phyloP scores from a whole-genome alignment of 2,113 vertebrate genomes.

The Mesocricetus auratus region DNA sequence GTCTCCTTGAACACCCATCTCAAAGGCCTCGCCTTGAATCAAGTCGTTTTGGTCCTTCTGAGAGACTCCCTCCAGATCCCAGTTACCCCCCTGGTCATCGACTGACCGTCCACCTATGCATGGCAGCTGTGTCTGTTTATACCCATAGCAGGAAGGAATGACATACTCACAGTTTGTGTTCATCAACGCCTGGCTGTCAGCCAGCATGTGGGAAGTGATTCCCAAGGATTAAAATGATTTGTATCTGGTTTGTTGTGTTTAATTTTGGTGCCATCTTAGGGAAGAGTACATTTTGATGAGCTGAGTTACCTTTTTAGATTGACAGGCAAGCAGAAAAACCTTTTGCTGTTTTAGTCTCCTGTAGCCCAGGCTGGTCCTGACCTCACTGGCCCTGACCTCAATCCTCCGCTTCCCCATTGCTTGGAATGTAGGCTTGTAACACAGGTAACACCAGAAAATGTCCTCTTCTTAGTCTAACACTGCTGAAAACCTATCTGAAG shows the following conservation, averaged over 20 bases:
- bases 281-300: constrained; percentile 8
- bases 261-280: constrained; percentile 17
- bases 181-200: background rate
- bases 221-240: background rate
- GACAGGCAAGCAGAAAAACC: constrained; percentile 2
- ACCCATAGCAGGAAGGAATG: background rate
- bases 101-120: background rate
- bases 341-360: background rate
- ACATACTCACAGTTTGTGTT: background rate
- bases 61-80: background rate
- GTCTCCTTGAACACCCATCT: background rate
- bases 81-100: background rate
- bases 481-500: constrained; percentile 47
- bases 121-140: background rate
- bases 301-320: background rate
- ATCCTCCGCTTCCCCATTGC: background rate
- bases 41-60: background rate
- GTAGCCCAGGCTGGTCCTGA: background rate
- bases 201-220: background rate
- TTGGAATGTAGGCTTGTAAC: background rate
- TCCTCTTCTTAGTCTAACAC: background rate
- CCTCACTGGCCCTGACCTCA: background rate
- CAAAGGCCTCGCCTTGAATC: background rate
- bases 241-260: constrained; percentile 12
- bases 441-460: background rate